These are phyloP conservation scores for Scaptomyza flava DNA, from an alignment of 2,888 invertebrate species.

Conservation along the genomic window DNA sequence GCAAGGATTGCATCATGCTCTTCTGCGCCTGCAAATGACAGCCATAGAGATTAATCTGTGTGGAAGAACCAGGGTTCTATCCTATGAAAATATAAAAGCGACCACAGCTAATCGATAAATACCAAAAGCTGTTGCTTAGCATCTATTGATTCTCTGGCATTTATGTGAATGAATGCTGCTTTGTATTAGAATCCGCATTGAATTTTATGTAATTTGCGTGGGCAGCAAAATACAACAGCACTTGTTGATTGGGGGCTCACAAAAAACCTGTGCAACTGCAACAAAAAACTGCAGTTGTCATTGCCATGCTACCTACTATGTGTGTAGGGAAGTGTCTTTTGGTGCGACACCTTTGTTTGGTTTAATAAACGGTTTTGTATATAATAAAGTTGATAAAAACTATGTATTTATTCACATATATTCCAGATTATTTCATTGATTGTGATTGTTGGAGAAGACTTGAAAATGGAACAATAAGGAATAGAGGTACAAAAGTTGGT, in stretches of 20 bases:
- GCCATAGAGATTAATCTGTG: constrained; percentile 19
- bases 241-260: neutral
- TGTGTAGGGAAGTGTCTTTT: neutral
- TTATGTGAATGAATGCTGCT: constrained; percentile 23
- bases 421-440: neutral
- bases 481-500: too few relatives aligned
- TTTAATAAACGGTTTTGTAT: neutral
- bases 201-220: constrained; percentile 43
- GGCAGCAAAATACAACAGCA: constrained; percentile 8
- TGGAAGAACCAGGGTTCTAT: neutral
- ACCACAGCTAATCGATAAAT: constrained; percentile 53
- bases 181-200: constrained; percentile 11
- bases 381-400: neutral
- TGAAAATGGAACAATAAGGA: too few relatives aligned
- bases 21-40: constrained; percentile 51
- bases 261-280: constrained; percentile 7
- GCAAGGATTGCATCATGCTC: constrained; percentile 9
- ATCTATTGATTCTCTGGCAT: constrained; percentile 55
- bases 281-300: constrained; percentile 35
- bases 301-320: constrained; percentile 4
- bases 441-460: neutral
- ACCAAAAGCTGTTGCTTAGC: constrained; percentile 33
- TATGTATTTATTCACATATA: neutral
- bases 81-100: constrained; percentile 36
- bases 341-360: constrained; percentile 15